Evolutionary conservation across 2,113 vertebrate species (phyloP).

Genomic region (Dicrurus megarhynchus): DNA sequence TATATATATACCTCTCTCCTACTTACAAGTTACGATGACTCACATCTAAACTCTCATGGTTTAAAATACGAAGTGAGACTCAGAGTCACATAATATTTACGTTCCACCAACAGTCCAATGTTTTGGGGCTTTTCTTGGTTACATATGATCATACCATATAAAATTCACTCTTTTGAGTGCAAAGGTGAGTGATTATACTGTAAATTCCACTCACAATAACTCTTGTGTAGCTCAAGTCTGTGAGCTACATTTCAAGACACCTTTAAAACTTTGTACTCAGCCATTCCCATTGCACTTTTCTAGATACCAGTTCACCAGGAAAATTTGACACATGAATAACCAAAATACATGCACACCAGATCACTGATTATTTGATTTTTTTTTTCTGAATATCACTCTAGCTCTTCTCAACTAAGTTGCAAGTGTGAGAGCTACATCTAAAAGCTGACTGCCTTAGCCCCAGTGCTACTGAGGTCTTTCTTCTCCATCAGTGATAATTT

Average conservation of each 20-base stretch:
- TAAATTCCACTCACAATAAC: neutral
- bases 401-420: neutral
- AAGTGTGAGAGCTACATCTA: neutral
- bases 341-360: neutral
- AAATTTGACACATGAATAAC: neutral
- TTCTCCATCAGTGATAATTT: neutral
- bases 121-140: neutral
- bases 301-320: neutral
- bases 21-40: neutral
- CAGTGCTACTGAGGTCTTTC: neutral
- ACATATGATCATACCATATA: neutral
- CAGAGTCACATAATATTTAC: neutral
- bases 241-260: neutral
- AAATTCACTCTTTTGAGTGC: neutral
- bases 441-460: neutral
- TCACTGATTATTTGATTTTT: neutral
- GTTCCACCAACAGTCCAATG: neutral
- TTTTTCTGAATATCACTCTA: neutral
- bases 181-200: neutral
- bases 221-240: neutral
- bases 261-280: neutral
- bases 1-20: neutral
- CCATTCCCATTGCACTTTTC: neutral
- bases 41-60: slow-evolving; percentile 20
- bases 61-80: slow-evolving; percentile 36